Base-by-base conservation (phyloP, 2,888 invertebrate species). In the Apomyelois bistriatella region DNA sequence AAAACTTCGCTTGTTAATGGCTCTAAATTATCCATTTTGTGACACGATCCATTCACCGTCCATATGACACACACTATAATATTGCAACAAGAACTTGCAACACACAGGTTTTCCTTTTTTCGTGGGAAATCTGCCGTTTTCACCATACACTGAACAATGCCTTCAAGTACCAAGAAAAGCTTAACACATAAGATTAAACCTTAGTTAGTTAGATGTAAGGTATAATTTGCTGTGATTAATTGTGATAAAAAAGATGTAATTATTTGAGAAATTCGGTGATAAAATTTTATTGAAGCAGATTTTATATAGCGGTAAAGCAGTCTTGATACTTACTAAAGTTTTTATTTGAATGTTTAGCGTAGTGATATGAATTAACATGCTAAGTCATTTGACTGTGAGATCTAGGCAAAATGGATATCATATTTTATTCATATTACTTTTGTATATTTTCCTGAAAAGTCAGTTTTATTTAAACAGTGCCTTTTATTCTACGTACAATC, bases 41-140 rank as follows among this genome's bases (percentile, higher is more conserved):
- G 37, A 48, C 36, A 50, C 30, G 40, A 50, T 22, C 43, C 52
- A 43, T 43, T 52, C 52, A 52, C 51, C 42, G 32, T 15, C 40
- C 52, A 52, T 52, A 65, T 61, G 67, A 71, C 68, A 73, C 68
- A 70, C 67, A 70, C 76, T 74, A 78, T 79, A 79, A 78, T 53
- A 58, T 55, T 51, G 47, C 16, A 30, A 43, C 48, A 17, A 53
- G 42, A 50, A 37, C 49, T 40, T 43, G 12, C 43, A 48, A 53
- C 41, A 12, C 36, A 22, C 63, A 40, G 57, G 76, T 83, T 88
- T 88, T 83, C 82, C 85, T 86, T 87, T 86, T 88, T 88, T 85
- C 86, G 87, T 86, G 87, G 83, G 89, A 87, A 87, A 76, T 68
- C 62, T 62, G 62, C 62, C 76, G 79, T 87, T 87, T 87, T 87